Evolutionary conservation across 2,797 vertebrate genomes (phyloP), one percentile per base, ranked within the genome.

Genomic region (Manis javanica): DNA sequence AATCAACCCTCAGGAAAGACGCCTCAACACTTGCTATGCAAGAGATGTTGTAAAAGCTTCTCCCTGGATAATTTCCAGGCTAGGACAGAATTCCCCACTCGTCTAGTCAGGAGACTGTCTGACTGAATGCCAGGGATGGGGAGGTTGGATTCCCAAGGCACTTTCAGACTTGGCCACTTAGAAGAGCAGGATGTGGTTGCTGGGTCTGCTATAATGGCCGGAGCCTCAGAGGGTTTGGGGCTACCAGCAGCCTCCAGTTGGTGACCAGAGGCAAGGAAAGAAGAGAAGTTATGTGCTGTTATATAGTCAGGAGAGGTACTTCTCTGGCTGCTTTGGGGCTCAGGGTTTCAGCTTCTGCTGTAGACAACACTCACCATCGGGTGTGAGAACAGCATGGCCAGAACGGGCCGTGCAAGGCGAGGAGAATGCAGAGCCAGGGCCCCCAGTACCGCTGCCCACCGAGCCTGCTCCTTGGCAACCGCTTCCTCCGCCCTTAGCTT

Each of bases 31-130:
- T 1, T 1, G 31, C 37, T 1, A 3, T 34, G 15, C 57, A 46
- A 39, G 68, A 66, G 68, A 16, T 15, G 39, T 4, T 11, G 4
- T 4, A 23, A 24, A 51, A 21, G 18, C 18, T 78, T 74, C 57
- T 42, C 37, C 63, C 29, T 11, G 37, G 87, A 9, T 19, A 8
- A 10, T 21, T 57, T 69, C 63, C 55, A 21, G 23, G 34, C 11
- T 1, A 26, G 31, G 53, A 8, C 21, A 18, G 79, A 42, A 42
- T n/a, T 12, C 64, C 39, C 49, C 13, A 14, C 15, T 55, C 31
- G 0, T 19, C 6, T n/a, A 57, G 31, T 55, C 49, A 9, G 5
- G 19, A 24, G 24, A 3, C 5, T 1, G 0, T 12, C n/a, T 24
- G 11, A 23, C 68, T 37, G 5, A 34, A 49, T 14, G 26, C 24